Conservation (phyloP, 1,140 invertebrate species). For the Hypothenemus hampei region DNA sequence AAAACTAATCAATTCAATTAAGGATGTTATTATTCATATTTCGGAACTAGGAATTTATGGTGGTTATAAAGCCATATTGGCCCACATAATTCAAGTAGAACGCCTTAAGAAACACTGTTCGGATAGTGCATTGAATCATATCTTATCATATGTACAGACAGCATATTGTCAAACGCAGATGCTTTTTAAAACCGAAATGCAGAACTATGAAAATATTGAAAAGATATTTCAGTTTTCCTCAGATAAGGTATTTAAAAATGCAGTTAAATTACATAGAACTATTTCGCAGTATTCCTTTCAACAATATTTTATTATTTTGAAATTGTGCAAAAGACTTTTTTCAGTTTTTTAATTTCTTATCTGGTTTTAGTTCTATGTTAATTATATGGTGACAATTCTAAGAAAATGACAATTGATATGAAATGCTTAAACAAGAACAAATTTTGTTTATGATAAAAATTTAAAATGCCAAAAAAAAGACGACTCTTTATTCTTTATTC, state of each 20-base stretch:
- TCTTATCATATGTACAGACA: constrained; percentile 48
- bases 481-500: too few species aligned
- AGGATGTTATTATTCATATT: constrained; percentile 47
- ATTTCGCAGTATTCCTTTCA: too few species aligned
- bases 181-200: constrained; percentile 41
- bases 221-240: constrained; percentile 29
- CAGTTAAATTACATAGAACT: too few species aligned
- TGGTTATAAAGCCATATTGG: constrained; percentile 52
- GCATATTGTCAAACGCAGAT: constrained; percentile 40
- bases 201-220: constrained; percentile 13
- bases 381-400: too few species aligned
- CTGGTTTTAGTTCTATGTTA: too few species aligned
- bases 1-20: constrained; percentile 34
- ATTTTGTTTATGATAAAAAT: too few species aligned
- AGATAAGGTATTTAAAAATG: constrained; percentile 19
- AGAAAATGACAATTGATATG: too few species aligned
- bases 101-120: constrained; percentile 51
- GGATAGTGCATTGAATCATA: constrained; percentile 43
- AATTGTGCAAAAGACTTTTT: not conserved
- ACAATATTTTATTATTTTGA: not conserved
- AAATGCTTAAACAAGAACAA: too few species aligned
- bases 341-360: too few species aligned
- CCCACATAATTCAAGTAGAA: constrained; percentile 58
- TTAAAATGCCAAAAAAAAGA: too few species aligned
- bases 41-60: constrained; percentile 56